These are phyloP conservation scores for Microcaecilia unicolor DNA, from an alignment of 2,797 vertebrate species.

Conservation along the genomic window DNA sequence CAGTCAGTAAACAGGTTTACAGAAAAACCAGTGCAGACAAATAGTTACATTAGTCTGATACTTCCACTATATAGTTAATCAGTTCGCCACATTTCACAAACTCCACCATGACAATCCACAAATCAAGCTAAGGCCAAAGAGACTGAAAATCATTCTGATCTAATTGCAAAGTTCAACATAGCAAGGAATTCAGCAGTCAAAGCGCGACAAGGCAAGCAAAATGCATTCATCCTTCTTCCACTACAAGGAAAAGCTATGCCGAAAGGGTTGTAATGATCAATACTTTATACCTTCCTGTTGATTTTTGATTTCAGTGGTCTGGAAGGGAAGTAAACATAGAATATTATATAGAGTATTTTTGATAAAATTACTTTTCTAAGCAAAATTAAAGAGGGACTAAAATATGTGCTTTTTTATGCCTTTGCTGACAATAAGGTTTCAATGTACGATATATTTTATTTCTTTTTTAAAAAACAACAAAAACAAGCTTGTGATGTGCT, in stretches of 20 bases:
- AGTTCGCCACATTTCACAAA: conserved; percentile 9
- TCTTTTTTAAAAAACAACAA: no score
- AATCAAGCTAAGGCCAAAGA: conserved; percentile 12
- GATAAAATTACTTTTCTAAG: no score
- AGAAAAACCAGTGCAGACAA: conserved; percentile 19
- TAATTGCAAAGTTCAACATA: background rate
- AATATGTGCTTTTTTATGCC: no score
- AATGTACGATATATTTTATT: no score
- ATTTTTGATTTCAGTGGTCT: background rate
- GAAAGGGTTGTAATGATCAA: background rate
- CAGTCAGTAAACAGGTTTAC: background rate
- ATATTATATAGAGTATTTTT: no score
- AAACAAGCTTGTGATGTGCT: no score
- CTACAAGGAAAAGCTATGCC: background rate
- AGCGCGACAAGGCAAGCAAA: conserved; percentile 3
- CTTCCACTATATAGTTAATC: background rate
- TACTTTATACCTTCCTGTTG: no score
- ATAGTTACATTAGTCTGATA: background rate
- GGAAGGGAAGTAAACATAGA: no score
- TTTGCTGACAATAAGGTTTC: no score
- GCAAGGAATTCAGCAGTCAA: background rate
- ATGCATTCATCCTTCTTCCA: background rate
- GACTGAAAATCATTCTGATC: conserved; percentile 9
- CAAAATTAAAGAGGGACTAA: no score
- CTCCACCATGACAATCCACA: background rate